Evolutionary conservation across 92 coral and sea anemone species (phyloP).

Genomic region (Epizoanthus rinbou): DNA sequence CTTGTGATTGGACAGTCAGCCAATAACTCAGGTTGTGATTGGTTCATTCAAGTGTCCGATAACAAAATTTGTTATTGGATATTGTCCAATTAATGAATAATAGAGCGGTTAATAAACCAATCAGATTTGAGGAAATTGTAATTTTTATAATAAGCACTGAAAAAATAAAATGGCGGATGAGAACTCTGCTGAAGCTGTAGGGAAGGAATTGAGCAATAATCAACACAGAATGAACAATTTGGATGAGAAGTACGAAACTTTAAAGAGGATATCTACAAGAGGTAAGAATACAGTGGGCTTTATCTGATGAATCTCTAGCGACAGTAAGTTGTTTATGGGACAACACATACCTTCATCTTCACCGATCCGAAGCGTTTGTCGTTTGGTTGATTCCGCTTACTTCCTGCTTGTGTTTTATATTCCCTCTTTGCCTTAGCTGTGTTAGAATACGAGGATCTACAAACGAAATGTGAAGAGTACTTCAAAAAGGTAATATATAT

Average conservation of each 20-base stretch:
- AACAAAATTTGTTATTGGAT: too few relatives aligned
- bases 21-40: too few relatives aligned
- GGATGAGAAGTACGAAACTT: slow-evolving; percentile 68
- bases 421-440: slow-evolving; percentile 62
- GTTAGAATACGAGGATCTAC: slow-evolving; percentile 83
- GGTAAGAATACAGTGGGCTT: slow-evolving; percentile 46
- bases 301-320: background rate
- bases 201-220: slow-evolving; percentile 36
- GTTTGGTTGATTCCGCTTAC: background rate
- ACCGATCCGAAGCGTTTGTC: too few relatives aligned
- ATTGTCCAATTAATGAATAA: too few relatives aligned
- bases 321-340: too few relatives aligned
- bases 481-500: slow-evolving; percentile 75
- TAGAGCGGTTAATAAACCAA: too few relatives aligned
- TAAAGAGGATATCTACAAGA: slow-evolving; percentile 70
- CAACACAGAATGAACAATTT: slow-evolving; percentile 45
- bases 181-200: background rate
- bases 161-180: slow-evolving; percentile 29
- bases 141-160: too few relatives aligned
- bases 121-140: too few relatives aligned
- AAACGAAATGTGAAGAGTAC: slow-evolving; percentile 78
- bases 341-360: too few relatives aligned
- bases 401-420: slow-evolving; percentile 21
- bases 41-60: too few relatives aligned
- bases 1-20: too few relatives aligned